Evolutionary conservation across 2,797 vertebrate genomes (phyloP), one percentile per base, ranked within the genome.

Genomic region (Oophaga sylvatica): DNA sequence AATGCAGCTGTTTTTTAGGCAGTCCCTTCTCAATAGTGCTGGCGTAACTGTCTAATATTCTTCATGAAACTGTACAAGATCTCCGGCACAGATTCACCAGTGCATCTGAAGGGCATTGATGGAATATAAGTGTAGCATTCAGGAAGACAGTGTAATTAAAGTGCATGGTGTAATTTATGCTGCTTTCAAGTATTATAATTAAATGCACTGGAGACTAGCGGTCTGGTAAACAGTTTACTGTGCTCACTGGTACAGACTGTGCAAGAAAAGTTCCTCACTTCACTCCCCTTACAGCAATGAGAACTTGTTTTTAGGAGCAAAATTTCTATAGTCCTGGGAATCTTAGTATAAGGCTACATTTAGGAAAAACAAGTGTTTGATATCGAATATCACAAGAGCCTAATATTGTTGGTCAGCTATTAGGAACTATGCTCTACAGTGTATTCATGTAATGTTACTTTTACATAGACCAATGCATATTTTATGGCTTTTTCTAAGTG

Each of bases 121-220:
- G 76, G 81, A 92, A 73, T 87, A 84, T 90, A 91, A 87, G 59
- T 53, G 67, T 31, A 90, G 86, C 90, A 83, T 92, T 83, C 90
- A 91, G 83, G 84, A 87, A 29, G 45, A 26, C 83, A 81, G 81
- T 0, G 0, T 89, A 90, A 91, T 89, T 60, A 90, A 92, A 90
- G 63, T 70, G 62, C 87, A 86, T 62, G 83, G 31, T 29, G 12
- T 90, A 84, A 90, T 90, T 90, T 89, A 31, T 4, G 17, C 85
- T 67, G 48, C 63, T 82, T 91, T 84, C 53, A 85, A 90, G 62
- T 68, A 41, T 79, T 87, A 60, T 91, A 0, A 0, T 91, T 87
- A 84, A 80, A 80, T 90, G 59, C n/a, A 57, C 57, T 10, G 75
- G 84, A 78, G 62, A 85, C 91, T 89, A 83, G 59, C 86, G 86